Evolutionary conservation across 2,113 vertebrate genomes (phyloP).

Genomic region (Hassar affinis): DNA sequence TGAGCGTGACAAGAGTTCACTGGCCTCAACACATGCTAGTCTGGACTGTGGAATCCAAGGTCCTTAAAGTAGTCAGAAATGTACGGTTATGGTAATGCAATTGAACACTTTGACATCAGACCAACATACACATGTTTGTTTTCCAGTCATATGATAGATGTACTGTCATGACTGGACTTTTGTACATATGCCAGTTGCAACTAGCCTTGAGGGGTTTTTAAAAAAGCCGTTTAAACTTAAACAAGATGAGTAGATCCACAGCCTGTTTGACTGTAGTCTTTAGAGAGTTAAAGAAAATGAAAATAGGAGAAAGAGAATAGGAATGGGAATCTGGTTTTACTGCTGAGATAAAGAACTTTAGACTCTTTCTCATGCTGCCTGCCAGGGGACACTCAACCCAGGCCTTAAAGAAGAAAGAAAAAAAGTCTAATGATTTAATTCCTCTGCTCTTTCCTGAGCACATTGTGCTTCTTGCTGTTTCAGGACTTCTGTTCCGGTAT

Average conservation of each 20-base stretch:
- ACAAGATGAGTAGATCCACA: background rate
- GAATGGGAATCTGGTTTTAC: slow-evolving; percentile 10
- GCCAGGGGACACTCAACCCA: background rate
- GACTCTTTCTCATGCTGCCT: slow-evolving; percentile 13
- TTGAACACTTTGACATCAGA: background rate
- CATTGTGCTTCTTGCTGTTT: slow-evolving; percentile 5
- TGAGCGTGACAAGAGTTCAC: slow-evolving; percentile 22
- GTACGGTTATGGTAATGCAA: background rate
- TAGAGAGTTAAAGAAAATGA: background rate
- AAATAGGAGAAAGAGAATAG: background rate
- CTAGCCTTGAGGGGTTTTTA: background rate
- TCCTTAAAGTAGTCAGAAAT: background rate
- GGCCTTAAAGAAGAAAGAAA: background rate
- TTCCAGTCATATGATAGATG: background rate
- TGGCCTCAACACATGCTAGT: slow-evolving; percentile 7
- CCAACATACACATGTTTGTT: slow-evolving; percentile 11
- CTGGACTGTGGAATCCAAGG: background rate
- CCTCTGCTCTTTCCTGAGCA: background rate
- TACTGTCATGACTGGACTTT: slow-evolving; percentile 3
- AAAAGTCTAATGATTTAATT: background rate
- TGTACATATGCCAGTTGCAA: slow-evolving; percentile 1
- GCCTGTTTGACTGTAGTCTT: slow-evolving; percentile 11
- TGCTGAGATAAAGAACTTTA: background rate
- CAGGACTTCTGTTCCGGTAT: background rate
- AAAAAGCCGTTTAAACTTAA: background rate